These are phyloP conservation scores for Heliothis virescens DNA, from an alignment of 1,140 invertebrate species.

Conservation along the genomic window DNA sequence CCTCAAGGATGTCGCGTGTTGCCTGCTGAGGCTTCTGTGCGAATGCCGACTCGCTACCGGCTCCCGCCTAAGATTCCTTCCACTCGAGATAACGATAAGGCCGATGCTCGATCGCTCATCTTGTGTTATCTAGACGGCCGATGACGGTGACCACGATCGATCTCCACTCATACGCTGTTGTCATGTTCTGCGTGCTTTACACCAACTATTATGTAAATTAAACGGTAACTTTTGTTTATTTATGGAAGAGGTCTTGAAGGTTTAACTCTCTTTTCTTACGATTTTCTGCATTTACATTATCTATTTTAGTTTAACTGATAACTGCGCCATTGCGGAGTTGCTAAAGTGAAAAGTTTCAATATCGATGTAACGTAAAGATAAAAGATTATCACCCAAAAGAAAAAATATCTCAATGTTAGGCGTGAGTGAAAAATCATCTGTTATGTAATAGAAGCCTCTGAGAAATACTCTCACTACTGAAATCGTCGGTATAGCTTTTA, in stretches of 20 bases:
- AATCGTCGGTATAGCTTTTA: too few species aligned
- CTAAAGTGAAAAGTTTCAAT: not conserved
- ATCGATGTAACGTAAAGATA: not conserved
- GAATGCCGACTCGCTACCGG: constrained; percentile 74
- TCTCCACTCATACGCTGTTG: constrained; percentile 58
- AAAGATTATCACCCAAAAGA: not conserved
- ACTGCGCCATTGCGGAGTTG: not conserved
- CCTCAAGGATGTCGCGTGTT: constrained; percentile 80
- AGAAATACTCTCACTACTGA: not conserved
- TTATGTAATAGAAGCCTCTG: not conserved
- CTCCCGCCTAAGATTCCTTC: constrained; percentile 76
- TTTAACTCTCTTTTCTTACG: not conserved
- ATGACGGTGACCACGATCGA: constrained; percentile 80
- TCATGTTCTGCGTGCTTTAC: constrained; percentile 23
- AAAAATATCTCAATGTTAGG: not conserved
- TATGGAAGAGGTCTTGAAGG: too few species aligned
- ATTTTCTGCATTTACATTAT: not conserved
- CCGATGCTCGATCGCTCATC: constrained; percentile 78
- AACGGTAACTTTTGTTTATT: constrained; percentile 2
- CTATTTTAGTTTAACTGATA: not conserved
- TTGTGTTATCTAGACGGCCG: constrained; percentile 75
- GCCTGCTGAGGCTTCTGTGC: constrained; percentile 80
- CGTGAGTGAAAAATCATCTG: not conserved
- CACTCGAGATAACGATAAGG: constrained; percentile 79
- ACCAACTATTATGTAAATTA: constrained; percentile 19